Conservation (phyloP, 2,113 vertebrate species). For the Chamaetylas fuelleborni region DNA sequence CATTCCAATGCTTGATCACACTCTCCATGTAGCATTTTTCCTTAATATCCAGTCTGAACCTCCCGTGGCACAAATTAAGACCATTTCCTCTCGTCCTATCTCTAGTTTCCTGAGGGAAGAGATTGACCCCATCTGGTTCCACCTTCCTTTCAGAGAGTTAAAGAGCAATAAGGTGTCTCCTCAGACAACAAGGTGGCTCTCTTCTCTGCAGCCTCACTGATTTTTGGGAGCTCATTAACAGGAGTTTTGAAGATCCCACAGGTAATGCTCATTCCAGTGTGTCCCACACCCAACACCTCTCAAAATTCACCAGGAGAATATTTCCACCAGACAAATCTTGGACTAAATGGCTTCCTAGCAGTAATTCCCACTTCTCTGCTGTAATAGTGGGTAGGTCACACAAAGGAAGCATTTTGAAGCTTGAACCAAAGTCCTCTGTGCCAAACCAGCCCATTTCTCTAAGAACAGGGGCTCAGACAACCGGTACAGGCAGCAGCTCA, state of each 20-base stretch:
- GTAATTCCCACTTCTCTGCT: background rate
- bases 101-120: background rate
- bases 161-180: background rate
- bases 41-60: background rate
- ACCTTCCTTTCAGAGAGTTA: background rate
- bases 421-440: background rate
- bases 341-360: background rate
- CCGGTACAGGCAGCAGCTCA: background rate
- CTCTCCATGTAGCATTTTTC: background rate
- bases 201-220: background rate
- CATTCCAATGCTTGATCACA: background rate
- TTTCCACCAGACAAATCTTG: background rate
- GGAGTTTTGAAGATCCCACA: background rate
- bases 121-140: rapidly evolving
- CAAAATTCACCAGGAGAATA: background rate
- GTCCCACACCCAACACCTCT: background rate
- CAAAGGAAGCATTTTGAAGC: background rate
- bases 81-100: background rate
- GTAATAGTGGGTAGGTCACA: background rate
- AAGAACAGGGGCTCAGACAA: background rate
- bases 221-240: background rate
- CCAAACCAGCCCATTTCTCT: background rate
- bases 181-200: background rate
- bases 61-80: background rate
- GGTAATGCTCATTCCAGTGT: rapidly evolving